A percentile compares a stretch with the other conserved stretches of the same genome.
phyloP scores from a whole-genome alignment of 2,888 invertebrate genomes.

The Zygothrica quintamaculata region DNA sequence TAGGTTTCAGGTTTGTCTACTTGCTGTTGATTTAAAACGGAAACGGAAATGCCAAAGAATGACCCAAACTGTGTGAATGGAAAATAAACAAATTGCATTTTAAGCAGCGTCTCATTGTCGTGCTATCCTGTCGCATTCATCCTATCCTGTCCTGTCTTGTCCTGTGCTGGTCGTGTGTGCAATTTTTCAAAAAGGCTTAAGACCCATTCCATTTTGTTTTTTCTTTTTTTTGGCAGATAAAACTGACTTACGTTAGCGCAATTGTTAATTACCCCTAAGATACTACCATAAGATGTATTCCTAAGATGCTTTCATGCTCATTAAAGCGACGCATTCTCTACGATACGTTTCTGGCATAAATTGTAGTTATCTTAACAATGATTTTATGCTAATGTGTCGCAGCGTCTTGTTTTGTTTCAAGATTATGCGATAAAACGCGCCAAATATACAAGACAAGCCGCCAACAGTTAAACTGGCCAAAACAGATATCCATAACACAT shows the following conservation, averaged over 20 bases:
- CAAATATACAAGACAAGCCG: constrained; percentile 51
- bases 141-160: constrained; percentile 22
- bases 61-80: constrained; percentile 29
- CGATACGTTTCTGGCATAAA: constrained; percentile 43
- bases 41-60: constrained; percentile 39
- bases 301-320: constrained; percentile 51
- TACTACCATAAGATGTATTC: constrained; percentile 14
- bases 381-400: constrained; percentile 82
- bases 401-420: constrained; percentile 65
- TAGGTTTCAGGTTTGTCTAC: constrained; percentile 37
- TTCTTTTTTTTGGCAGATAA: constrained; percentile 50
- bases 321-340: constrained; percentile 42
- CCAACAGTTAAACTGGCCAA: constrained; percentile 40
- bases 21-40: too few species aligned
- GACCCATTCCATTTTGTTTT: too few species aligned
- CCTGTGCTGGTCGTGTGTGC: constrained; percentile 50
- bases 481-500: constrained; percentile 22
- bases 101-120: constrained; percentile 54
- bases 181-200: constrained; percentile 70
- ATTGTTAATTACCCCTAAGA: constrained; percentile 65
- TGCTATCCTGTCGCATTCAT: constrained; percentile 7
- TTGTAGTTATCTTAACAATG: constrained; percentile 75
- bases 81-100: constrained; percentile 75
- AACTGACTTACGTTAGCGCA: constrained; percentile 69
- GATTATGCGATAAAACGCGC: constrained; percentile 60